Evolutionary conservation across 2,797 vertebrate genomes (phyloP), one percentile per base, ranked within the genome.

Genomic region (Spinibarbus caldwelli): DNA sequence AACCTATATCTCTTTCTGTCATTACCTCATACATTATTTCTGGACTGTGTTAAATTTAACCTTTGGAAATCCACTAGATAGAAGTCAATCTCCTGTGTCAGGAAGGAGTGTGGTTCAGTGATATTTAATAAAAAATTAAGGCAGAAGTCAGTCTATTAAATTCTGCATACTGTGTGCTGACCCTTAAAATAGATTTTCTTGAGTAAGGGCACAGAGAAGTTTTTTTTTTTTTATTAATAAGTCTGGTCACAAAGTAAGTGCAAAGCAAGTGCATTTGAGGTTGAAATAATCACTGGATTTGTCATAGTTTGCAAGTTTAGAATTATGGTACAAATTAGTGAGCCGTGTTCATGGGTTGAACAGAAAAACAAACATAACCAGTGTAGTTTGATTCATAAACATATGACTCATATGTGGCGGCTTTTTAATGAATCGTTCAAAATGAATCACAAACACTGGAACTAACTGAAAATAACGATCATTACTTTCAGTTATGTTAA

Each of bases 1-100:
- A 54, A 41, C 21, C 17, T 68, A 12, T 52, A 4, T 77, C 59
- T 77, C 80, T 78, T 73, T 70, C 82, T 68, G 43, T 80, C 47
- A 83, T 64, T 70, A 38, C 75, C 41, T 84, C 78, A 87, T 78
- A 29, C 12, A 62, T 54, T 86, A 78, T 87, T 78, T 83, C 47
- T 86, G 84, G 67, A 86, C 78, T 14, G 26, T 70, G 75, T 67
- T 59, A 82, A 68, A 29, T 71, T 72, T 88, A 2, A 92, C 92
- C 86, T 89, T 93, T 92, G 85, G 91, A 92, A 93, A 92, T 83
- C 4, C 17, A 54, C 66, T 45, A 3, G 6, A 85, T 15, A 72
- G 88, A 87, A 87, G 78, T 62, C 29, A 78, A 11, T 62, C 79
- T 88, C 76, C 52, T 9, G 23, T 54, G 62, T 67, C 78, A 68